These are phyloP conservation scores for Speoplatyrhinus poulsoni DNA, from an alignment of 2,113 vertebrate genomes.

Conservation along the genomic window DNA sequence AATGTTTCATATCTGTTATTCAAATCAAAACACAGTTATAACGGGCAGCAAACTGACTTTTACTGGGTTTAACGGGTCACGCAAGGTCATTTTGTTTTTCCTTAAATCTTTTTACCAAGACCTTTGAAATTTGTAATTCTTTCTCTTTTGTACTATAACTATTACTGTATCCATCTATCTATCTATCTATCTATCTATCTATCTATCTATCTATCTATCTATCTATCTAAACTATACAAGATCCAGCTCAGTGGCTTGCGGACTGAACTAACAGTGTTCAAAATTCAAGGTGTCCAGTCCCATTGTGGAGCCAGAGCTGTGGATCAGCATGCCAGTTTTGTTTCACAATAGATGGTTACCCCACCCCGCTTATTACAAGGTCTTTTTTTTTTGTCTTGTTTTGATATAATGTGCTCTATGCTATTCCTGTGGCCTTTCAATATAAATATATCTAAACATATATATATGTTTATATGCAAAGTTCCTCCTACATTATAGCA, in stretches of 20 bases:
- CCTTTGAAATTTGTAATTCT: conserved; percentile 67
- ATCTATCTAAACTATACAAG: conserved; percentile 42
- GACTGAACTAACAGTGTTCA: conserved; percentile 61
- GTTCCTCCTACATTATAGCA: conserved; percentile 63
- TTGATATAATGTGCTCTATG: conserved; percentile 70
- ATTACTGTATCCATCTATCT: conserved; percentile 19
- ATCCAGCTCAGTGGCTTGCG: conserved; percentile 58
- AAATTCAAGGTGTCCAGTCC: conserved; percentile 40
- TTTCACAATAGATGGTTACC: conserved; percentile 48
- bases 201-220: too few relatives aligned
- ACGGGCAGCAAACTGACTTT: conserved; percentile 55
- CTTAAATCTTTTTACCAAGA: conserved; percentile 71
- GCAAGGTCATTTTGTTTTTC: conserved; percentile 65
- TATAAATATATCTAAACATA: conserved; percentile 65
- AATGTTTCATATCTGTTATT: conserved; percentile 56
- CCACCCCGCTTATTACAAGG: conserved; percentile 53
- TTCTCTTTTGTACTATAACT: conserved; percentile 75
- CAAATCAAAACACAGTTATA: conserved; percentile 69
- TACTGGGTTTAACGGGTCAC: conserved; percentile 64
- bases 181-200: conserved; percentile 4
- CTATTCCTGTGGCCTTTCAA: conserved; percentile 82
- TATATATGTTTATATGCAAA: conserved; percentile 79
- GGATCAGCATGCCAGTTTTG: conserved; percentile 60
- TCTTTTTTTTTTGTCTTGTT: conserved; percentile 52
- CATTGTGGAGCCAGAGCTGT: conserved; percentile 38